phyloP scores from a whole-genome alignment of 2,888 invertebrate species.

The Eristalinus aeneus region DNA sequence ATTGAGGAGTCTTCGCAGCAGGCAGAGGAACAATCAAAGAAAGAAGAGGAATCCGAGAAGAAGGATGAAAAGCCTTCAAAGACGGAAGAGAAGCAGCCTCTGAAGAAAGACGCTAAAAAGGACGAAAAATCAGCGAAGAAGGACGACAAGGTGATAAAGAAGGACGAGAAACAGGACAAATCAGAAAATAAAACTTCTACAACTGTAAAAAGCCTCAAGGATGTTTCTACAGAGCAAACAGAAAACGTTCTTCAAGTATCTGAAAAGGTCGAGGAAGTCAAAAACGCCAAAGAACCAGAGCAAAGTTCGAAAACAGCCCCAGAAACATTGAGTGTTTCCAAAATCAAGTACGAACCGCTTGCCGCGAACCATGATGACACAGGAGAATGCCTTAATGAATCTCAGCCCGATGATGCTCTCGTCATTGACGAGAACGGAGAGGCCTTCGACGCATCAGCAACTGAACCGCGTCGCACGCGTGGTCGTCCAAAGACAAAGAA shows the following conservation, averaged over 20 bases:
- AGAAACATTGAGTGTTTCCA: conserved; percentile 15
- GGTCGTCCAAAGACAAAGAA: background rate
- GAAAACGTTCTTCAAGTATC: background rate
- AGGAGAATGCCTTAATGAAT: background rate
- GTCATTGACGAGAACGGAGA: conserved; percentile 1
- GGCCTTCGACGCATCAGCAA: background rate
- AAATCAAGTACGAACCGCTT: conserved; percentile 70
- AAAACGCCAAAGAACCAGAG: background rate
- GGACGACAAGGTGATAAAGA: background rate
- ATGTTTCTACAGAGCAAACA: background rate
- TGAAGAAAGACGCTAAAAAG: background rate
- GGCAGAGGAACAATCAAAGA: background rate
- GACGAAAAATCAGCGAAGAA: background rate
- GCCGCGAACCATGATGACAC: background rate
- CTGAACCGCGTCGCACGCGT: background rate
- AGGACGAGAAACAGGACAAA: background rate
- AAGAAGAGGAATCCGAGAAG: background rate
- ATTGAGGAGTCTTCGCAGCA: background rate
- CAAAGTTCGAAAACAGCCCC: conserved; percentile 17
- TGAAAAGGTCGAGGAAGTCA: background rate
- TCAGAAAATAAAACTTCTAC: background rate
- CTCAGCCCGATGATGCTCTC: background rate
- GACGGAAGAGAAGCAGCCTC: background rate
- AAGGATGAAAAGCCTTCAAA: background rate
- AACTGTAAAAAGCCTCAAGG: background rate